Evolutionary conservation across 2,888 invertebrate genomes (phyloP).

Genomic region (Eupsilia transversa): DNA sequence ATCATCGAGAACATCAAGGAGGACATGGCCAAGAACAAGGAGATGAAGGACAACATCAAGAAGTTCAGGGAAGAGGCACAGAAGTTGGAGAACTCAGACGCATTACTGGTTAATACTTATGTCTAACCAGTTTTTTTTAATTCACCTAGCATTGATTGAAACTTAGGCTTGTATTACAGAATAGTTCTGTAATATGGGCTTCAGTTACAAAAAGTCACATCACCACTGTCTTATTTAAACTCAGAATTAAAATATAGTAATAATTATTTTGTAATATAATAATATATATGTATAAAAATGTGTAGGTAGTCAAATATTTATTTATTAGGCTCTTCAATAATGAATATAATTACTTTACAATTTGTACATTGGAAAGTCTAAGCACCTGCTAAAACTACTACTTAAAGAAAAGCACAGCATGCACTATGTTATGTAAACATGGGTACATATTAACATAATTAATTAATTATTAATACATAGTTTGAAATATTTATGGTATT

Average conservation of each 20-base stretch:
- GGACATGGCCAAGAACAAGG: slow-evolving; percentile 98
- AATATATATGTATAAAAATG: neutral
- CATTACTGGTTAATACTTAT: slow-evolving; percentile 92
- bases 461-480: neutral
- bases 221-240: neutral
- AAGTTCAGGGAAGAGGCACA: slow-evolving; percentile 99
- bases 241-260: neutral
- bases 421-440: too few species aligned
- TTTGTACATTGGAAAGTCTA: neutral
- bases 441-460: neutral
- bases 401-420: neutral
- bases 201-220: too few species aligned
- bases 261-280: neutral
- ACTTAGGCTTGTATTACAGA: neutral
- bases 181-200: neutral
- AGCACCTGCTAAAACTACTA: neutral
- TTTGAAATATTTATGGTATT: neutral
- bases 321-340: neutral
- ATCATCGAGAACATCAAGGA: slow-evolving; percentile 97
- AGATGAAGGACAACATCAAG: slow-evolving; percentile 99
- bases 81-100: slow-evolving; percentile 98
- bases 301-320: neutral
- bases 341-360: neutral
- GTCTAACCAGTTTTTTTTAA: neutral
- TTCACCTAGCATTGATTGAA: neutral